phyloP scores from a whole-genome alignment of 1,140 invertebrate species.

The Drosophila orosa region DNA sequence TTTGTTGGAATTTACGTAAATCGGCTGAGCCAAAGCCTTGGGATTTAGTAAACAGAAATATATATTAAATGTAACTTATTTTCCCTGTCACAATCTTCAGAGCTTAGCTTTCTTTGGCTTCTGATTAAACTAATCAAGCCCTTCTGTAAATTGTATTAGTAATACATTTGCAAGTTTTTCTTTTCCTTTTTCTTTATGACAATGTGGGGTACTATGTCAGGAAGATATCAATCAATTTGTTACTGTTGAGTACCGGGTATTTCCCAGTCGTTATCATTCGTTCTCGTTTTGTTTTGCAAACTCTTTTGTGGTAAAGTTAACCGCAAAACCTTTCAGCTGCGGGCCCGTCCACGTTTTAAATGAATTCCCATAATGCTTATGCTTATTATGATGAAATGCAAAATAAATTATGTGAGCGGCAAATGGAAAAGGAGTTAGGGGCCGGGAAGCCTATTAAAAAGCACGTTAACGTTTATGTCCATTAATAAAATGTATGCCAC shows the following conservation, averaged over 20 bases:
- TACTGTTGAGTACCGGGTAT: background rate
- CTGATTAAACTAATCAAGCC: background rate
- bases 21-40: background rate
- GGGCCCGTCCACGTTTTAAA: conserved; percentile 15
- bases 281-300: conserved; percentile 2
- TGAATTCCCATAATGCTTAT: conserved; percentile 41
- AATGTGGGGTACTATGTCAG: too few species aligned
- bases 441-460: conserved; percentile 54
- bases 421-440: conserved; percentile 11
- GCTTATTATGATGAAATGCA: conserved; percentile 37
- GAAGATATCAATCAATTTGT: background rate
- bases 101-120: too few species aligned
- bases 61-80: background rate
- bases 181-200: too few species aligned
- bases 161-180: too few species aligned
- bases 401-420: conserved; percentile 14
- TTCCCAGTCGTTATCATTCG: background rate
- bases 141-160: background rate
- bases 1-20: background rate
- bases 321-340: conserved; percentile 34
- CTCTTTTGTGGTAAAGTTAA: conserved; percentile 24
- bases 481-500: conserved; percentile 72
- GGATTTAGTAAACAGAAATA: background rate
- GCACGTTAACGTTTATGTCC: conserved; percentile 60
- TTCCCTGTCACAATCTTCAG: background rate